Base-by-base conservation (phyloP, 2,797 vertebrate genomes). In the Petrocephalus sullivani region DNA sequence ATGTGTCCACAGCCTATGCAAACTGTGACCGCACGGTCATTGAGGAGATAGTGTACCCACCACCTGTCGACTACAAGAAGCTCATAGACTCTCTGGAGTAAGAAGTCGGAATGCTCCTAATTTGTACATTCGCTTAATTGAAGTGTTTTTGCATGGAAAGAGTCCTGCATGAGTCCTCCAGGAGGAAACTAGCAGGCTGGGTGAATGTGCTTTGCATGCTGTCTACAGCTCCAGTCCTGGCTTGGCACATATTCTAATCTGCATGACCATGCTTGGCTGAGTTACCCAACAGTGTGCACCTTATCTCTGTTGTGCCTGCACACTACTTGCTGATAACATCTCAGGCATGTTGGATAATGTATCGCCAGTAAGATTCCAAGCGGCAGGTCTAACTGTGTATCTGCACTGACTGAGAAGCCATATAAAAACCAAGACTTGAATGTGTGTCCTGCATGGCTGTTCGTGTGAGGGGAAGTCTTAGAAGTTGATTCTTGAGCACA, bases 1-100 rank as follows among this genome's bases (percentile, higher is more conserved):
- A 99, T 6, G 91, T 99, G 87, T 99, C 98, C 37, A 99, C 98
- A 0, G 98, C 98, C 2, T 99, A 98, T 14, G 98, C 98, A 28
- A 97, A 99, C 90, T 99, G 98, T 92, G 97, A 99, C 94, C 94
- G 95, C 5, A 96, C 98, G 90, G 96, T 98, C 89, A 99, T 99
- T 19, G 98, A 98, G 89, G 98, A 99, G 92, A 88, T 97, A 0
- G 92, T 99, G 81, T 99, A 99, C 92, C 96, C 97, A 3, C 97
- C 98, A 1, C 97, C 98, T 1, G 95, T 99, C 33, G 98, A 99
- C 93, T 98, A 99, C 93, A 96, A 92, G 93, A 98, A 97, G 90
- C 96, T 99, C 88, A 98, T 99, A 33, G 97, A 98, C 90, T 96
- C 97, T 67, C 95, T 99, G 53, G 97, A 97, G 98, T 99, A 89